Conservation (phyloP, 2,888 invertebrate species). For the Drosophila mimetica region DNA sequence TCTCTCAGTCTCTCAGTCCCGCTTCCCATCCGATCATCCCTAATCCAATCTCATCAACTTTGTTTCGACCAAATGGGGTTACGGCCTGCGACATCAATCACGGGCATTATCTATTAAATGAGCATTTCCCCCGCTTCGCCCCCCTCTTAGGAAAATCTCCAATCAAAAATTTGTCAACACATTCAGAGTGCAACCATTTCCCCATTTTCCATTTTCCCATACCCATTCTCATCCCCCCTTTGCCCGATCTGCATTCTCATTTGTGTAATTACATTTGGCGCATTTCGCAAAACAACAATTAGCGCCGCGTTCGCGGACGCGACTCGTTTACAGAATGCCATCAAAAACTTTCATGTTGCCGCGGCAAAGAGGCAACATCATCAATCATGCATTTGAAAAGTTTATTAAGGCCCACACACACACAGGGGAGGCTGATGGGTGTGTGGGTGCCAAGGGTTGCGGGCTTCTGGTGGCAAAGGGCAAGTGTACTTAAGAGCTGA, state of each 20-base stretch:
- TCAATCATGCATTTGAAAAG: constrained; percentile 76
- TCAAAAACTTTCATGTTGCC: constrained; percentile 57
- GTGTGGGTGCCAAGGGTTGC: not conserved
- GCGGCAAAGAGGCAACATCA: constrained; percentile 56
- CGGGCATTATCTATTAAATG: constrained; percentile 36
- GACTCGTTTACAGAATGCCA: constrained; percentile 65
- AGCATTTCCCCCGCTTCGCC: constrained; percentile 5
- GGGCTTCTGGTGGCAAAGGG: constrained; percentile 24
- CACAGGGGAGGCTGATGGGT: not conserved
- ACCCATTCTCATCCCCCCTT: too few relatives aligned
- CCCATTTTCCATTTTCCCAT: not conserved
- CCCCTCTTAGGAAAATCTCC: not conserved
- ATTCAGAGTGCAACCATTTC: constrained; percentile 12
- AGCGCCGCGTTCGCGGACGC: constrained; percentile 61
- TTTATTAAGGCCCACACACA: constrained; percentile 59
- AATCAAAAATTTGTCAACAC: constrained; percentile 42
- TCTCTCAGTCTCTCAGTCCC: too few relatives aligned
- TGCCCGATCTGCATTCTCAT: constrained; percentile 58
- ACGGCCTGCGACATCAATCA: constrained; percentile 27
- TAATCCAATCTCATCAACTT: constrained; percentile 1
- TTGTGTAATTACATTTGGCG: constrained; percentile 73
- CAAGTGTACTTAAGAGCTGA: constrained; percentile 67
- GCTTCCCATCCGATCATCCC: not conserved
- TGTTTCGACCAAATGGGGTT: constrained; percentile 1
- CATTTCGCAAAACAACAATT: constrained; percentile 72